Evolutionary conservation across 1,140 invertebrate genomes (phyloP).

Genomic region (Caerostris darwini): DNA sequence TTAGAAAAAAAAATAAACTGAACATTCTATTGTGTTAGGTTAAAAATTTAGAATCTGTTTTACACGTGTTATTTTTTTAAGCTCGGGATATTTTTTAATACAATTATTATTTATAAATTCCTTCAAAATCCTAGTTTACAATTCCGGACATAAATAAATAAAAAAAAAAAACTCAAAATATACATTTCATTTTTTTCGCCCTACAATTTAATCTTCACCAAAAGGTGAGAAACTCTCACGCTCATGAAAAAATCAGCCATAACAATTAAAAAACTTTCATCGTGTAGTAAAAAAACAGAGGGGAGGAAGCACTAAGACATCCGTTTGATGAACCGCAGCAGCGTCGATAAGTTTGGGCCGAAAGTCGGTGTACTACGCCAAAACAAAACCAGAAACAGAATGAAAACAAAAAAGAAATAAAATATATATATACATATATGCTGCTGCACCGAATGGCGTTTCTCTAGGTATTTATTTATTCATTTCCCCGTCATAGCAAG

Average conservation of each 20-base stretch:
- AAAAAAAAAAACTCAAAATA: too few species aligned
- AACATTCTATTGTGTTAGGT: too few species aligned
- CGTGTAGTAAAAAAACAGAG: background rate
- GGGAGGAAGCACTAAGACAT: background rate
- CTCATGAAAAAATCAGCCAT: background rate
- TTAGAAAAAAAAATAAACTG: too few species aligned
- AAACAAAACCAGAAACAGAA: slow-evolving; percentile 11
- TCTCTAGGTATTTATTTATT: slow-evolving; percentile 46
- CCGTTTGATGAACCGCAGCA: slow-evolving; percentile 33
- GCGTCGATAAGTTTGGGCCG: background rate
- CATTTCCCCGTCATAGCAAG: slow-evolving; percentile 28
- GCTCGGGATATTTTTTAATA: too few species aligned
- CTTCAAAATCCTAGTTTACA: too few species aligned
- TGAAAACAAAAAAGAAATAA: background rate
- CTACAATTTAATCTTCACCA: background rate
- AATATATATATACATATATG: too few species aligned
- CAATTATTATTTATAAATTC: too few species aligned
- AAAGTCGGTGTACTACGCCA: background rate
- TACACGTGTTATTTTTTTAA: too few species aligned
- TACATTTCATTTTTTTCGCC: too few species aligned
- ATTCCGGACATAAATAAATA: too few species aligned
- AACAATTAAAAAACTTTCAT: background rate
- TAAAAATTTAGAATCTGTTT: too few species aligned
- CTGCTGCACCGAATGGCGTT: background rate
- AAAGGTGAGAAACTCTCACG: background rate